phyloP scores from a whole-genome alignment of 2,888 invertebrate species.

The Smittia sp. region DNA sequence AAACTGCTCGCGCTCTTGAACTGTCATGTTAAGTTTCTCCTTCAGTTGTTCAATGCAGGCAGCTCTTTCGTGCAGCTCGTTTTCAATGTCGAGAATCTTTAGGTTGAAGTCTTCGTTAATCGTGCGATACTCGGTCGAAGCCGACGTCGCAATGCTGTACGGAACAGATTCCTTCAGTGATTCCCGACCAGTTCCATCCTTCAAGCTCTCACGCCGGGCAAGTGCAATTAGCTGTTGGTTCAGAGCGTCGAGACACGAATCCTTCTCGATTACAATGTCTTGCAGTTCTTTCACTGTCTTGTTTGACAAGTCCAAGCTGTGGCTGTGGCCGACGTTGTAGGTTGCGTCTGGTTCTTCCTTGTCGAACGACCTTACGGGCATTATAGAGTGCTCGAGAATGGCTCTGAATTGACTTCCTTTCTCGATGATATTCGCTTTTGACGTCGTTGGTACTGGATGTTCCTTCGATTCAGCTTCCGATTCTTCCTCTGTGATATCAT shows the following conservation, averaged over 20 bases:
- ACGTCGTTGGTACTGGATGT: neutral
- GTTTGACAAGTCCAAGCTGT: conserved; percentile 48
- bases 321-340: neutral
- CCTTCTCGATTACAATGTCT: conserved; percentile 49
- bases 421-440: conserved; percentile 23
- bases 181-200: conserved; percentile 44
- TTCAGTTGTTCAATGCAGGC: conserved; percentile 69
- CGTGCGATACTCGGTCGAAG: conserved; percentile 68
- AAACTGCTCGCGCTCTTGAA: conserved; percentile 61
- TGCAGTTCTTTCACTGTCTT: conserved; percentile 49
- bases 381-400: conserved; percentile 24
- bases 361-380: neutral
- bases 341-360: neutral
- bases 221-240: conserved; percentile 49
- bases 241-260: conserved; percentile 49
- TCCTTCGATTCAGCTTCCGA: conserved; percentile 49
- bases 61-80: conserved; percentile 66
- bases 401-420: conserved; percentile 36
- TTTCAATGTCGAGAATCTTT: conserved; percentile 71
- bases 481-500: conserved; percentile 54
- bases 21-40: conserved; percentile 66
- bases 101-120: conserved; percentile 63
- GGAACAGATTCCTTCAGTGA: conserved; percentile 48
- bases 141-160: conserved; percentile 50
- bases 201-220: conserved; percentile 46